Evolutionary conservation across 2,797 vertebrate species (phyloP).

Genomic region (Trichosurus vulpecula): DNA sequence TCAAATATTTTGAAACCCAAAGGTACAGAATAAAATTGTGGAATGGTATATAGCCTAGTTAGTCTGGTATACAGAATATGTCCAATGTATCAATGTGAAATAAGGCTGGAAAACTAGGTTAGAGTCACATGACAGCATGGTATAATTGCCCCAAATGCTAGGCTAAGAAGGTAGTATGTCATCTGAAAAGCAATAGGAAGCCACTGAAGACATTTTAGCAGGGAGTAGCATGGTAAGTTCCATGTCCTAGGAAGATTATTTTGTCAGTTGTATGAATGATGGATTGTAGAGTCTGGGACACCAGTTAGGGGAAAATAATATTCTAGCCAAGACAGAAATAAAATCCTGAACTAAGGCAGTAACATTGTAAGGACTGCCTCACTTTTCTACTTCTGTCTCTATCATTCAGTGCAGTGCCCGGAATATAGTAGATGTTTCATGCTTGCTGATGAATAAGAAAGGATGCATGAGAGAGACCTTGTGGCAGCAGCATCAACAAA

Average conservation of each 20-base stretch:
- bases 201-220: not conserved
- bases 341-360: not conserved
- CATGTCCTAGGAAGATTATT: too few relatives aligned
- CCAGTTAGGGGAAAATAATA: too few relatives aligned
- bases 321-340: too few relatives aligned
- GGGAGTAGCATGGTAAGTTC: too few relatives aligned
- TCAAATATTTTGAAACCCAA: not conserved
- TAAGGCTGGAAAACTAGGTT: not conserved
- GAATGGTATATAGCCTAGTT: not conserved
- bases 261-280: too few relatives aligned
- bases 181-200: not conserved
- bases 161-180: not conserved
- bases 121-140: not conserved
- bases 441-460: not conserved
- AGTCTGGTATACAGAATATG: not conserved
- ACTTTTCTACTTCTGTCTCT: not conserved
- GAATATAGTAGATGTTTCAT: not conserved
- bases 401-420: not conserved
- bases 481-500: not conserved
- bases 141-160: not conserved
- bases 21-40: not conserved
- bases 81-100: not conserved
- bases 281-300: too few relatives aligned
- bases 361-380: not conserved
- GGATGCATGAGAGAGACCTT: not conserved